A percentile compares a stretch with the other conserved stretches of the same genome.
Evolutionary conservation across 2,888 invertebrate genomes (phyloP).

Genomic region (Iselma pallidipennis): DNA sequence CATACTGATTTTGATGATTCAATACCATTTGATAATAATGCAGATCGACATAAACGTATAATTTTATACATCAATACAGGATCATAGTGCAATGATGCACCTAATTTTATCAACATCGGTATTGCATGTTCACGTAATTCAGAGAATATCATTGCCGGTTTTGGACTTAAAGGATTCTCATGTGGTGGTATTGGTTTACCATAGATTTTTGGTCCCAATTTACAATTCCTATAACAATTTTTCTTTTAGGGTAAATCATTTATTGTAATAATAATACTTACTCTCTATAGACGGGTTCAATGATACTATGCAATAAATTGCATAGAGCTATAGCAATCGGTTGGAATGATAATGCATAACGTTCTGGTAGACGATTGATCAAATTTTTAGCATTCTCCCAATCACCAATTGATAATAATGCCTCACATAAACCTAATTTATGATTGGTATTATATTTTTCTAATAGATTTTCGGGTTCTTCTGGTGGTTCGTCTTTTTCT

Average conservation of each 20-base stretch:
- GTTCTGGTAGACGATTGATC: conserved; percentile 80
- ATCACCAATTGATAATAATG: conserved; percentile 83
- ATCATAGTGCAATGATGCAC: conserved; percentile 86
- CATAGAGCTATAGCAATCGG: conserved; percentile 80
- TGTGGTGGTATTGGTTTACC: conserved; percentile 61
- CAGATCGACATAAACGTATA: conserved; percentile 59
- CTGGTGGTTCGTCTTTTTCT: conserved; percentile 70
- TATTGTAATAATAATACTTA: conserved; percentile 58
- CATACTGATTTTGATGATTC: conserved; percentile 41
- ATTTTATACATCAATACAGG: conserved; percentile 90
- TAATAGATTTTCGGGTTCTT: conserved; percentile 71
- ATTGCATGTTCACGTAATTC: conserved; percentile 77
- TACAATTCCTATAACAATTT: conserved; percentile 66
- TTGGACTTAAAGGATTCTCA: conserved; percentile 65
- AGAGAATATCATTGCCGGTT: conserved; percentile 68
- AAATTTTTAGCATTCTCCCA: conserved; percentile 86
- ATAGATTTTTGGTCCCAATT: conserved; percentile 71
- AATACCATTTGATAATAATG: conserved; percentile 44
- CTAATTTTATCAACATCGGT: conserved; percentile 84
- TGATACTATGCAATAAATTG: conserved; percentile 76
- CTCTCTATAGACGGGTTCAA: conserved; percentile 86
- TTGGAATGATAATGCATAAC: conserved; percentile 75
- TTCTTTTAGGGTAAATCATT: conserved; percentile 3
- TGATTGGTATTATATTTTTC: conserved; percentile 75
- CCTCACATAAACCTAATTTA: conserved; percentile 91